Percentiles rank a stretch among this genome's conserved stretches.
These are phyloP conservation scores for Albula goreensis DNA, from an alignment of 2,113 vertebrate species.

Conservation along the genomic window DNA sequence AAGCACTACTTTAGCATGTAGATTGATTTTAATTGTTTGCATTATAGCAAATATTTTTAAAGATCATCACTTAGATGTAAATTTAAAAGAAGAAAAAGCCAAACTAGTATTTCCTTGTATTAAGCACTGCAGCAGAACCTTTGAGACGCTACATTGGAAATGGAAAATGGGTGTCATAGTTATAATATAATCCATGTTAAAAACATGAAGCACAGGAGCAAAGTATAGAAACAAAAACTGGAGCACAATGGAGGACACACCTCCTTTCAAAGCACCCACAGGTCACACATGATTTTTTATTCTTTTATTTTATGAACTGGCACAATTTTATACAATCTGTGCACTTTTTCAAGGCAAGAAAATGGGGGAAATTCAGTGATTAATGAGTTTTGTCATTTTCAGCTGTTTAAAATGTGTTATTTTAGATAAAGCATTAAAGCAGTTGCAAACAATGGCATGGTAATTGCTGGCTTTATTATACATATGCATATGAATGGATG, in stretches of 20 bases:
- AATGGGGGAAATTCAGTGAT: not conserved
- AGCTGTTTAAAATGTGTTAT: not conserved
- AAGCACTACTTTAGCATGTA: not conserved
- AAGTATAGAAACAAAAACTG: too few relatives aligned
- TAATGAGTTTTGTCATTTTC: not conserved
- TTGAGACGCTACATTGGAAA: too few relatives aligned
- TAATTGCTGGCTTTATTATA: not conserved
- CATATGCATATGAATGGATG: not conserved
- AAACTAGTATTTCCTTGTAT: too few relatives aligned
- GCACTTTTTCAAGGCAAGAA: not conserved
- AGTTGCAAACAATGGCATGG: not conserved
- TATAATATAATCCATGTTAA: too few relatives aligned
- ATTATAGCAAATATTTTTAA: too few relatives aligned
- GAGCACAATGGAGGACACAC: too few relatives aligned
- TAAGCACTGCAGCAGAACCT: too few relatives aligned
- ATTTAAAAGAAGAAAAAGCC: too few relatives aligned
- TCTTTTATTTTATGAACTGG: too few relatives aligned
- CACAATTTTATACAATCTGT: not conserved
- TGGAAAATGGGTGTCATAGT: too few relatives aligned
- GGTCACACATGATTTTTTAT: not conserved
- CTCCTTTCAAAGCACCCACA: not conserved
- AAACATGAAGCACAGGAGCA: too few relatives aligned
- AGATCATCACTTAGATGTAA: too few relatives aligned
- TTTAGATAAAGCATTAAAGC: not conserved
- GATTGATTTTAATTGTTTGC: not conserved